Evolutionary conservation across 2,888 invertebrate genomes (phyloP), one percentile per base, ranked within the genome.

Genomic region (Lepidochrysops patricia): DNA sequence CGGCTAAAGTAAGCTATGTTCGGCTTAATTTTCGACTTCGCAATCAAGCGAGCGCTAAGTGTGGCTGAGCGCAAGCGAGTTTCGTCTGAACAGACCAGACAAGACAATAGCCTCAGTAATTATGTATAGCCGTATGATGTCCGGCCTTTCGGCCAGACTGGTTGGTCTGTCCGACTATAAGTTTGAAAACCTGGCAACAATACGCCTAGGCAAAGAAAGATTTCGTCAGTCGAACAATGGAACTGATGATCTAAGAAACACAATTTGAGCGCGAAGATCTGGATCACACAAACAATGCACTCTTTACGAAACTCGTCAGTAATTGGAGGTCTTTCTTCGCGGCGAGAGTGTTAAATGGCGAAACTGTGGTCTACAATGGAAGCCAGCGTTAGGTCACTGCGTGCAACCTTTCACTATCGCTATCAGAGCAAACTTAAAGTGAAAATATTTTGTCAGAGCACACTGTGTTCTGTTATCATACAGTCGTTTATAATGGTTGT

Each of bases 271-370:
- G 68, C 72, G 77, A 73, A 75, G 76, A 85, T 87, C 85, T 85
- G 84, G 85, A 86, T 85, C 79, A 78, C 68, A 73, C 79, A 79
- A 79, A 84, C 87, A 86, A 85, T 84, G 79, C 72, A 70, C 73
- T 80, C 72, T 80, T 86, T 83, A 82, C 81, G 80, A 84, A 84
- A 82, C 80, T 76, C 70, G 77, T 76, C 76, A 75, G 80, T 78
- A 80, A 80, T 81, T 81, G 81, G 76, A 76, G 73, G 73, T 79
- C 75, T 80, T 79, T 80, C 78, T 72, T 79, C 73, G 70, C 65
- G 75, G 83, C 79, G 85, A 86, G 86, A 87, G 84, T 83, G 80
- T 75, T 84, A 84, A 85, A 74, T 86, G 82, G 82, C 76, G 84
- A 85, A 85, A 87, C 78, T 74, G 71, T 61, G 68, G 70, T 58